A percentile compares a stretch with the other conserved stretches of the same genome.
Evolutionary conservation across 2,888 invertebrate species (phyloP).

Genomic region (Aethes cnicana): DNA sequence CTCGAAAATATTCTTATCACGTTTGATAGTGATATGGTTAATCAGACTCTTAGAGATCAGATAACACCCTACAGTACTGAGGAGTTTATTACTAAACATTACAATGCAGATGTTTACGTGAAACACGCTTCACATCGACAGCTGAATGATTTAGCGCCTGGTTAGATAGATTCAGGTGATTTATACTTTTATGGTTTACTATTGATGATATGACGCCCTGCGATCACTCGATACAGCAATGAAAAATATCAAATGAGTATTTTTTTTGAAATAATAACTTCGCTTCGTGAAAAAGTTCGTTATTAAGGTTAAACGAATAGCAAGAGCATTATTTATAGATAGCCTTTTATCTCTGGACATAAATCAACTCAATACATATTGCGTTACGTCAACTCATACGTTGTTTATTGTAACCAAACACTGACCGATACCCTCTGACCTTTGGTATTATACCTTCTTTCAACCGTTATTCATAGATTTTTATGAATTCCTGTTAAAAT

Average conservation of each 20-base stretch:
- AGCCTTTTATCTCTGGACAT: constrained; percentile 18
- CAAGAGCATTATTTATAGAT: constrained; percentile 10
- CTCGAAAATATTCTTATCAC: constrained; percentile 17
- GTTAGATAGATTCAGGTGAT: too few relatives aligned
- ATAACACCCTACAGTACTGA: constrained; percentile 12
- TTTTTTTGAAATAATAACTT: too few relatives aligned
- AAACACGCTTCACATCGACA: too few relatives aligned
- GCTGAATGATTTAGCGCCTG: too few relatives aligned
- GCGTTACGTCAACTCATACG: constrained; percentile 18
- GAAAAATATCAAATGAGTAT: too few relatives aligned
- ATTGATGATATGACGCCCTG: too few relatives aligned
- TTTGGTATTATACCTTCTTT: constrained; percentile 24
- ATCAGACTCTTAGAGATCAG: constrained; percentile 15
- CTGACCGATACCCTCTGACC: constrained; percentile 22
- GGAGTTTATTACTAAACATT: constrained; percentile 17
- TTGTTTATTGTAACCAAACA: constrained; percentile 25
- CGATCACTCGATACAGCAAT: too few relatives aligned
- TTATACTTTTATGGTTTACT: too few relatives aligned
- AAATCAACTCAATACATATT: constrained; percentile 28
- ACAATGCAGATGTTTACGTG: constrained; percentile 3
- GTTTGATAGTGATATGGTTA: constrained; percentile 15
- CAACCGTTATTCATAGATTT: constrained; percentile 21
- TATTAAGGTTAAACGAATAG: constrained; percentile 23
- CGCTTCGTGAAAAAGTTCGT: not conserved
- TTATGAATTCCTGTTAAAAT: too few relatives aligned